Evolutionary conservation across 2,797 vertebrate genomes (phyloP), one percentile per base, ranked within the genome.

Genomic region (Channallabes apus): DNA sequence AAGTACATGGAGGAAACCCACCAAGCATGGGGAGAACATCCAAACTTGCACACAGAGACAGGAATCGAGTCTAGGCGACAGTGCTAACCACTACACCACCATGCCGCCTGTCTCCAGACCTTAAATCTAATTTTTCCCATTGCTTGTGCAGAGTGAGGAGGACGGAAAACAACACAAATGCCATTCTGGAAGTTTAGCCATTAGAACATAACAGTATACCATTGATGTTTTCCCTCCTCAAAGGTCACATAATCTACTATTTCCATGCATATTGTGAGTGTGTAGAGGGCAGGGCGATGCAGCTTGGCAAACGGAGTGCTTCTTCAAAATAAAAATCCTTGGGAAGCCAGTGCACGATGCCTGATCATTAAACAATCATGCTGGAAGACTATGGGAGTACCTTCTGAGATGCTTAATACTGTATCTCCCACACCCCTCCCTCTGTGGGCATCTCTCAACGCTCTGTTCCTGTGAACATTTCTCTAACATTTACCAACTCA

Each of bases 391-490:
- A 46, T 80, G 51, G 7, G 65, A 46, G 35, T 27, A 61, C n/a
- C 51, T 46, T 69, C 32, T 38, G 22, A 84, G 65, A 20, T 4
- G 14, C 12, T 61, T 24, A 20, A 20, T n/a, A n/a, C n/a, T n/a
- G n/a, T 59, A 59, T 87, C 86, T 67, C 27, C 56, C 56, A 59
- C 56, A 38, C 15, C 29, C 20, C 56, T 78, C 61, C 4, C 56
- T 77, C 41, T 69, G 69, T 90, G 82, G 82, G 75, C 79, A 80
- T 75, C 71, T 62, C 54, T n/a, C 85, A 77, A 67, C 24, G n/a
- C 24, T 51, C 38, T 6, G 0, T 15, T 75, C 67, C 62, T 56
- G 20, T 82, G 46, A 35, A 80, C 7, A 15, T 64, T 51, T 77
- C 29, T 35, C 32, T 67, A 35, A n/a, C 14, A 54, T 18, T 64